Evolutionary conservation across 2,888 invertebrate species (phyloP), one percentile per base, ranked within the genome.

Genomic region (Steinernema scapterisci): DNA sequence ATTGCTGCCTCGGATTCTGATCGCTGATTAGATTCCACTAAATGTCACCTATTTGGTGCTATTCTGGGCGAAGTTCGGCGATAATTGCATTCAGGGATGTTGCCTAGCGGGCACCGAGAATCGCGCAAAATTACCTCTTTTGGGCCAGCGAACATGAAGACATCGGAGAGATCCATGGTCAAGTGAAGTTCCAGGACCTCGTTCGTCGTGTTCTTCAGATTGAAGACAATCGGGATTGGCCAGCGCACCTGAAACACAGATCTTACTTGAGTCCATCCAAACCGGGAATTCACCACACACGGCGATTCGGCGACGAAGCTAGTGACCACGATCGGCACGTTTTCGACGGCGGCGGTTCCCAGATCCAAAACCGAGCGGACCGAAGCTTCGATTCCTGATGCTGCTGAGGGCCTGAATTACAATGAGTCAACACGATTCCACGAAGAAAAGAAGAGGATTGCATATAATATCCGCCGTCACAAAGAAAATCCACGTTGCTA

Each of bases 191-290:
- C 63, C 11, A 63, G 63, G 16, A 63, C 16, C 9, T 63, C 63
- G 16, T 5, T 63, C 13, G 63, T 31, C 13, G 63, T 63, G 63
- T 63, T 63, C 31, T 38, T 63, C 1, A 63, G 63, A 2, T 27
- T 63, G 63, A 63, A 63, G 5, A 63, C 63, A 31, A 63, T 63
- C 9, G 63, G 63, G 27, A 63, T 63, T 7, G 63, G 63, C 63
- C 31, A 63, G 2, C 63, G 23, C 27, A 63, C 63, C 63, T 63
- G 25, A 63, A 63, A 31, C 2, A 9, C 5, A 48, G 5, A 3
- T 31, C 16, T 11, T 38, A 27, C 1, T 11, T 5, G 19, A 16
- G 31, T 63, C 25, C 38, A 38, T 3, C 38, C 9, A 6, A 63
- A 31, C 6, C 1, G 16, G 2, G 16, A 31, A 16, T 31, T 63